phyloP scores from a whole-genome alignment of 2,113 vertebrate species.

The Rynchops niger region DNA sequence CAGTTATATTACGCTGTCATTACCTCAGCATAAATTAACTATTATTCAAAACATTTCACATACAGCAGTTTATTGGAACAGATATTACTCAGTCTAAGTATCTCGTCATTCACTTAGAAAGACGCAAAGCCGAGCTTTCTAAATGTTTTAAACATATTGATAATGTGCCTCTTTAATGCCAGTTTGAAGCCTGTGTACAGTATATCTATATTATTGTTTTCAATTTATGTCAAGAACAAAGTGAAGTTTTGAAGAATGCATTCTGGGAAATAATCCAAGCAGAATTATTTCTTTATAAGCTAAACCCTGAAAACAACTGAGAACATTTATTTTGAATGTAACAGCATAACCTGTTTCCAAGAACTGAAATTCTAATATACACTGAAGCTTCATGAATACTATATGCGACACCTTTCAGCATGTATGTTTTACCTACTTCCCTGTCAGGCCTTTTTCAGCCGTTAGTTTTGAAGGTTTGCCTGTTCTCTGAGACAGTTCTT shows the following conservation, averaged over 20 bases:
- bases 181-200: conserved; percentile 47
- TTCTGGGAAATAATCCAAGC: conserved; percentile 48
- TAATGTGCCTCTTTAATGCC: conserved; percentile 66
- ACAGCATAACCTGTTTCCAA: not conserved
- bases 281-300: conserved; percentile 45
- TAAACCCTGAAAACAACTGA: conserved; percentile 38
- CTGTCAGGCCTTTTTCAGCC: not conserved
- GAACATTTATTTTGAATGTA: conserved; percentile 30
- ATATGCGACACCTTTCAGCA: not conserved
- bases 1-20: conserved; percentile 61
- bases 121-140: conserved; percentile 53
- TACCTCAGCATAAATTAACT: conserved; percentile 74
- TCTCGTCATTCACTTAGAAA: conserved; percentile 53
- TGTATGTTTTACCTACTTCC: not conserved
- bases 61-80: conserved; percentile 48
- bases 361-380: not conserved
- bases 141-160: conserved; percentile 70
- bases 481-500: not conserved
- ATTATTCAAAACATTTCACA: conserved; percentile 65
- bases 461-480: not conserved
- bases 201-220: conserved; percentile 66
- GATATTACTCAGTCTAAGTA: conserved; percentile 60
- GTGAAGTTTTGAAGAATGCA: conserved; percentile 40
- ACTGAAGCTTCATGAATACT: not conserved
- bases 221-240: conserved; percentile 59